phyloP scores from a whole-genome alignment of 2,888 invertebrate species.

The Trypoxylon attenuatum region DNA sequence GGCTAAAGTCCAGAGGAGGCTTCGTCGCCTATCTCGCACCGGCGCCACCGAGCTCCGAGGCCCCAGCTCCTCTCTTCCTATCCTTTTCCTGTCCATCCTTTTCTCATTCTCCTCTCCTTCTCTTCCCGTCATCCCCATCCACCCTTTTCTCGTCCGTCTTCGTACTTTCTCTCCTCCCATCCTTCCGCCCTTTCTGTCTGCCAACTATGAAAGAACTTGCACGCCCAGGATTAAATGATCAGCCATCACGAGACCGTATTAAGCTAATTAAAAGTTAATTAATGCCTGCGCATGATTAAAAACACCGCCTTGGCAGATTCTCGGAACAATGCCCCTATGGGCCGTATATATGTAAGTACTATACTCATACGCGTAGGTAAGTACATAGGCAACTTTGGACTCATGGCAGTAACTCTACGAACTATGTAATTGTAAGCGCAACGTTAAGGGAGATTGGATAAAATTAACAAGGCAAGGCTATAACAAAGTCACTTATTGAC shows the following conservation, averaged over 20 bases:
- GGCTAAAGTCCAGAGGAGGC: constrained; percentile 47
- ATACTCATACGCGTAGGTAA: too few species aligned
- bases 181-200: background rate
- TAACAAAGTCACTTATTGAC: constrained; percentile 24
- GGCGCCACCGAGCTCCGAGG: constrained; percentile 8
- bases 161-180: background rate
- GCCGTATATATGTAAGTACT: too few species aligned
- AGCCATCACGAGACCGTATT: background rate
- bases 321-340: too few species aligned
- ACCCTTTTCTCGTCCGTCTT: background rate
- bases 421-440: too few species aligned
- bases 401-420: too few species aligned
- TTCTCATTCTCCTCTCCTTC: background rate
- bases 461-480: constrained; percentile 13
- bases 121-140: background rate
- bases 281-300: background rate
- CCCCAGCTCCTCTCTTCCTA: constrained; percentile 1
- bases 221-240: background rate
- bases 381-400: too few species aligned
- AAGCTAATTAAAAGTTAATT: constrained; percentile 10
- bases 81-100: background rate
- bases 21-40: constrained; percentile 40
- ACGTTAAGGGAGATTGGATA: background rate
- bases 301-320: too few species aligned
- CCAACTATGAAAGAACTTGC: background rate